Conservation (phyloP, 1,140 invertebrate genomes). For the Scaptodrosophila lebanonensis region DNA sequence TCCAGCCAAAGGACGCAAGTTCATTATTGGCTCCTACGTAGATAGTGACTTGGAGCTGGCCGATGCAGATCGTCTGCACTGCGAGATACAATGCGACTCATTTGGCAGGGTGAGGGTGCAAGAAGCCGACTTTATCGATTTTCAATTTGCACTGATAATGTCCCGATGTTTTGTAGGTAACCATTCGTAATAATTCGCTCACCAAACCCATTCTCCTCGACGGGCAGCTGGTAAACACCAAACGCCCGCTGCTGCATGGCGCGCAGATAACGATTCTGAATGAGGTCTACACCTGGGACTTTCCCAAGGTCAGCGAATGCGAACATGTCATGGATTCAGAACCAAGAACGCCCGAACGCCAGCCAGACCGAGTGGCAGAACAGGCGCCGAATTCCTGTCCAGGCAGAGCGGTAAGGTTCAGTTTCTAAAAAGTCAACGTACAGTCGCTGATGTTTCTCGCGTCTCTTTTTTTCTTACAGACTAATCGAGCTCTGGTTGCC, state of each 20-base stretch:
- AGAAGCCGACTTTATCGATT: constrained; percentile 10
- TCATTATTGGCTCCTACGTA: constrained; percentile 56
- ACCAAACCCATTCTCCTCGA: constrained; percentile 46
- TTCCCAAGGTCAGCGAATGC: constrained; percentile 17
- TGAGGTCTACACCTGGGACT: constrained; percentile 54
- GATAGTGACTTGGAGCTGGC: constrained; percentile 49
- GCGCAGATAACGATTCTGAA: constrained; percentile 50
- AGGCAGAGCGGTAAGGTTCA: constrained; percentile 8
- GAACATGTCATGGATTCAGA: constrained; percentile 11
- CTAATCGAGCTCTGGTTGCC: constrained; percentile 33
- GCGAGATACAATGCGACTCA: constrained; percentile 65
- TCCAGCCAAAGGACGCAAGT: constrained; percentile 59
- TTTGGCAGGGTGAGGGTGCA: constrained; percentile 59
- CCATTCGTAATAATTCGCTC: constrained; percentile 49
- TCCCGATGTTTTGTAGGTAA: constrained; percentile 44
- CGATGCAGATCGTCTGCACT: constrained; percentile 51
- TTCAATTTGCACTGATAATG: background rate
- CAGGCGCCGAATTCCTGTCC: constrained; percentile 62
- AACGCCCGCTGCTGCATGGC: constrained; percentile 54
- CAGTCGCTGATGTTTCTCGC: background rate
- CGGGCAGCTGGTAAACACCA: constrained; percentile 35
- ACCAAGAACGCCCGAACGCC: constrained; percentile 44
- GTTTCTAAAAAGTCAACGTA: too few species aligned
- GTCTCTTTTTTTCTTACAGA: constrained; percentile 23
- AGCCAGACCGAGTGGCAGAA: constrained; percentile 21